Evolutionary conservation across 2,797 vertebrate species (phyloP), one percentile per base, ranked within the genome.

Genomic region (Nyctalus aviator): DNA sequence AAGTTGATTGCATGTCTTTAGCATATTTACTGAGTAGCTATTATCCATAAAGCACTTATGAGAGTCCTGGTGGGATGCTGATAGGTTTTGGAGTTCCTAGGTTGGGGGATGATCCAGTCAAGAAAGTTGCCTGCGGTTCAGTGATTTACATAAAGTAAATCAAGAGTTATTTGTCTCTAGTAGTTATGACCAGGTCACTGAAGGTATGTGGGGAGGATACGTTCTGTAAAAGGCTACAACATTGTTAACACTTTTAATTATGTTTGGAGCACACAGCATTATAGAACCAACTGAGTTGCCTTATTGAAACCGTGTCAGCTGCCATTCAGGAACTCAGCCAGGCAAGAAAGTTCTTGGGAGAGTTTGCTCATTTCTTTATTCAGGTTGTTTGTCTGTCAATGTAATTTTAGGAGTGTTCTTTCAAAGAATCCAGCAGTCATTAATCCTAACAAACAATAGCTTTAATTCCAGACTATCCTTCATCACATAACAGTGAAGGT

Each of bases 171-270:
- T 98, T 97, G 96, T 98, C 95, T 98, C 97, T 93, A 92, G 94
- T 59, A 59, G 97, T 95, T 96, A 96, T 97, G 97, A 98, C 97
- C 97, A 71, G 96, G 97, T 98, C 98, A 97, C 96, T 94, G 55
- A 97, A 98, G 97, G 97, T 97, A 98, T 97, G 97, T 97, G 96
- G 96, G 95, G 97, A 97, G 97, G 98, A 96, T 97, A 97, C 78
- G 76, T 95, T 95, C 96, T 96, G 97, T 97, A 97, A 97, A 97
- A 97, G 92, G 95, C 97, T 97, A 96, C 96, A 97, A 96, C 97
- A 97, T 97, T 97, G 96, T 97, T 98, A 98, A 97, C 96, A 88
- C 96, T 97, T 98, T 97, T 98, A 97, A 98, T 98, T 98, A 97
- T 59, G 77, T 96, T 96, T 95, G 95, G 95, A 96, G 97, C 97